phyloP scores from a whole-genome alignment of 2,888 invertebrate species.

The Metallyticus violacea region DNA sequence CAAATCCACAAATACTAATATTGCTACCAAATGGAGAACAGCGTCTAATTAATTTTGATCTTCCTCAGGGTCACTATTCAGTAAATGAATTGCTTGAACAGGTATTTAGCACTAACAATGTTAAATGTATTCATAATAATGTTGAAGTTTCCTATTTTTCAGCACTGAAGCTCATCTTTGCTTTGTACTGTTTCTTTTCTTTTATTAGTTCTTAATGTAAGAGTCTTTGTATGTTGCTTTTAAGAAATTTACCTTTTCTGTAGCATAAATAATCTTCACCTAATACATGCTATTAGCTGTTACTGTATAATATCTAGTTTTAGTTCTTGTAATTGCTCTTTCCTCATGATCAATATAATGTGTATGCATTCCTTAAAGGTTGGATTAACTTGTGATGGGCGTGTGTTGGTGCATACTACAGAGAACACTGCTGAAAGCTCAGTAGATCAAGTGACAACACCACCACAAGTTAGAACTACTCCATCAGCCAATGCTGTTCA shows the following conservation, averaged over 20 bases:
- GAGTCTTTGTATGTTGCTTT: too few species aligned
- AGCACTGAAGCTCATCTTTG: too few species aligned
- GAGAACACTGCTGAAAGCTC: background rate
- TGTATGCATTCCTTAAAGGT: background rate
- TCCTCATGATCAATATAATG: too few species aligned
- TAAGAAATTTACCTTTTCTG: too few species aligned
- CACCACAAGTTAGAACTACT: background rate
- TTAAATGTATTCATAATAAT: background rate
- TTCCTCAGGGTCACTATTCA: background rate
- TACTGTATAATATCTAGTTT: too few species aligned
- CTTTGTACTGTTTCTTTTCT: too few species aligned
- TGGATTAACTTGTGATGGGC: background rate
- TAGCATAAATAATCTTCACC: too few species aligned
- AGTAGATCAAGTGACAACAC: background rate
- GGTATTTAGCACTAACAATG: background rate
- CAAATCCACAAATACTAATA: background rate
- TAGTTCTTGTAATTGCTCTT: too few species aligned
- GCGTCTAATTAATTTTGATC: background rate
- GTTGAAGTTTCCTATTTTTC: too few species aligned
- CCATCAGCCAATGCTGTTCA: background rate
- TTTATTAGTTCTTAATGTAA: too few species aligned
- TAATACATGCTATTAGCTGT: too few species aligned
- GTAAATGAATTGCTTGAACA: background rate
- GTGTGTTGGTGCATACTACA: background rate
- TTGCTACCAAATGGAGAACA: slow-evolving; percentile 3